phyloP scores from a whole-genome alignment of 2,797 vertebrate species.

The Sylvia borin region DNA sequence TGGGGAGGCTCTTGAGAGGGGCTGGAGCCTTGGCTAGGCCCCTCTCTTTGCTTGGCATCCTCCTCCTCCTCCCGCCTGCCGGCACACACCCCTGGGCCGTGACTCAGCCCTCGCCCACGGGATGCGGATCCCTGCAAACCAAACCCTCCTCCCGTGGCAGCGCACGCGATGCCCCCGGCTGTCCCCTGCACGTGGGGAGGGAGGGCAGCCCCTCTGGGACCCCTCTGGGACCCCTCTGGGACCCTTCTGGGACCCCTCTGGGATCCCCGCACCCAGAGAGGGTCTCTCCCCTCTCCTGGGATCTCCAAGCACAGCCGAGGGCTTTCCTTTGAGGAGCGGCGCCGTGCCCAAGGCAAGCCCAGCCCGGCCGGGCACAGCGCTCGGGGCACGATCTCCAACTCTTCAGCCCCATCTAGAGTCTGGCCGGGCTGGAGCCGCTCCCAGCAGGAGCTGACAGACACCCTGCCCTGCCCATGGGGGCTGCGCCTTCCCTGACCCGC shows the following conservation, averaged over 20 bases:
- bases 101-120: slow-evolving; percentile 56
- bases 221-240: not conserved
- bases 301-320: not conserved
- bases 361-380: not conserved
- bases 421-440: not conserved
- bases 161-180: not conserved
- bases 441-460: not conserved
- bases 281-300: not conserved
- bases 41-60: not conserved
- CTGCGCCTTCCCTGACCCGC: not conserved
- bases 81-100: not conserved
- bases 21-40: not conserved
- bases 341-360: not conserved
- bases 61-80: not conserved
- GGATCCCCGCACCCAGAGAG: not conserved
- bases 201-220: not conserved
- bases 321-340: not conserved
- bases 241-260: not conserved
- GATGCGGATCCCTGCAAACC: not conserved
- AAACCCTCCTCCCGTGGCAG: not conserved
- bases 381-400: not conserved
- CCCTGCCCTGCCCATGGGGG: not conserved
- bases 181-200: not conserved
- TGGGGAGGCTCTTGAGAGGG: not conserved
- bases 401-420: slow-evolving; percentile 66